Evolutionary conservation across 2,888 invertebrate genomes (phyloP), one percentile per base, ranked within the genome.

Genomic region (Calliphora vomitoria): DNA sequence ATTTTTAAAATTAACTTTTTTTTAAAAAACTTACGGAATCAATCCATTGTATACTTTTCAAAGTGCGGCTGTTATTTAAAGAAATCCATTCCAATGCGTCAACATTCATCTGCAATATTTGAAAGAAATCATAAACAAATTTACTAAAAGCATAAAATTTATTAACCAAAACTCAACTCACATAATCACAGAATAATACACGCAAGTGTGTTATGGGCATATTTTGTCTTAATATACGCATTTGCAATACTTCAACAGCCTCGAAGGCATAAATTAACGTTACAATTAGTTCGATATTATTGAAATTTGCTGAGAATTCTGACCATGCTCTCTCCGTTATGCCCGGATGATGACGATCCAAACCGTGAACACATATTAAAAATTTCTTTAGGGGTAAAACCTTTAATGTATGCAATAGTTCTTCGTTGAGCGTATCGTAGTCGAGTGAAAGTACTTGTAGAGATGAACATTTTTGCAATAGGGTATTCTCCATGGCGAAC

Each of bases 121-220:
- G n/a, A 50, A 38, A 47, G 18, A 58, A 10, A 50, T 0, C 18
- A 8, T n/a, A 13, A 41, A 31, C n/a, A 41, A 38, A 13, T 44
- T 69, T 18, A 44, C 11, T n/a, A 74, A 4, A 47, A n/a, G n/a
- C 18, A 41, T 25, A 4, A 62, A 15, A 58, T 31, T 11, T 58
- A 11, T 3, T 25, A 13, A 25, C 25, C 25, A 38, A 38, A 6
- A 31, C 13, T 41, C 66, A 60, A 92, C 94, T 93, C 93, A 95
- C 95, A 92, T 94, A 94, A 93, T 96, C 96, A 92, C 97, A 97
- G 93, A 97, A 97, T 89, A 97, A 95, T 80, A 96, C 96, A 91
- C 96, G 95, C 74, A 97, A 94, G 92, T 96, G 96, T 31, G 96
- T 95, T 31, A 97, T 94, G 20, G 97, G 97, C 96, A 97, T 96